These are phyloP conservation scores for Pyrgus malvae DNA, from an alignment of 2,888 invertebrate species.

Conservation along the genomic window DNA sequence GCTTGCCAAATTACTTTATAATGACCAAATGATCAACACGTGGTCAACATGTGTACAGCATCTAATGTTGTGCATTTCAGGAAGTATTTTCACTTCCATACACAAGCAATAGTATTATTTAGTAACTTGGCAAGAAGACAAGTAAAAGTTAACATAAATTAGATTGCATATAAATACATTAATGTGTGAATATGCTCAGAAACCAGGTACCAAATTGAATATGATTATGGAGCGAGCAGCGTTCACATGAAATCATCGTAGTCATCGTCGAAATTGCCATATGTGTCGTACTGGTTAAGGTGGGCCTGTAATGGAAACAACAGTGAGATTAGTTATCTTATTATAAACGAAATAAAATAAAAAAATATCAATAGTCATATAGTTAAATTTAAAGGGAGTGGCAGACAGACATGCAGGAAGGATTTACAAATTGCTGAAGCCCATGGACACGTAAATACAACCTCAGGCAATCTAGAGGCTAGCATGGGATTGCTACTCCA, in stretches of 20 bases:
- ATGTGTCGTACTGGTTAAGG: constrained; percentile 85
- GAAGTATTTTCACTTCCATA: no score
- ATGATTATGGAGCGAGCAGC: background rate
- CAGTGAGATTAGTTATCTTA: background rate
- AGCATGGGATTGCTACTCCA: no score
- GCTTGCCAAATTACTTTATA: background rate
- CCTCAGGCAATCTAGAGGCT: no score
- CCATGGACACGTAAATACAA: no score
- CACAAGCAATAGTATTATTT: background rate
- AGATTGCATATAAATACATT: background rate
- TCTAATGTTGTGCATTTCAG: no score
- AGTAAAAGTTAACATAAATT: background rate
- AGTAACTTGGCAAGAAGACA: background rate
- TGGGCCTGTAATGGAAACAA: constrained; percentile 69
- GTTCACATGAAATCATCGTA: constrained; percentile 91
- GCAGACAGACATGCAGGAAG: no score
- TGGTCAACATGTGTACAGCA: no score
- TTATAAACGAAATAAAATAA: constrained; percentile 32
- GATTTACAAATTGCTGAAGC: no score
- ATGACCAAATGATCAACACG: no score
- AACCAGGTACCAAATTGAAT: constrained; percentile 15
- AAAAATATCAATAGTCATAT: constrained; percentile 14
- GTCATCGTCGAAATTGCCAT: constrained; percentile 85
- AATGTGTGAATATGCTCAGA: background rate
- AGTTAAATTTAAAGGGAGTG: no score